A percentile compares a stretch with the other conserved stretches of the same genome.
These are phyloP conservation scores for Periplaneta americana DNA, from an alignment of 1,140 invertebrate genomes.

Conservation along the genomic window DNA sequence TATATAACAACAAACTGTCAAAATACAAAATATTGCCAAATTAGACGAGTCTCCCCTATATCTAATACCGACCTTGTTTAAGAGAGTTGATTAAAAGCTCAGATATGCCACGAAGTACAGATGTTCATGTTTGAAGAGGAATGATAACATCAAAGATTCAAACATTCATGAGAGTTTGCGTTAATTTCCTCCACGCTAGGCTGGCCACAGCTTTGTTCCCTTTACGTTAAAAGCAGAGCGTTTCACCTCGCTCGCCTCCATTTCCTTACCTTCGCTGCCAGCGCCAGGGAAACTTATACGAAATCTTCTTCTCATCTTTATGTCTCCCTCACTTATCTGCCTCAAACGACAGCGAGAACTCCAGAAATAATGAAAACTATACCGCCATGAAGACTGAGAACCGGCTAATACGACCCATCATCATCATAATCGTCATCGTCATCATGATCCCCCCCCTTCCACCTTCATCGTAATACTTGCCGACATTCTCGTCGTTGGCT, in stretches of 20 bases:
- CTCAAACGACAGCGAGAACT: not conserved
- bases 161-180: not conserved
- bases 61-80: no score
- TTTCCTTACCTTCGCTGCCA: not conserved
- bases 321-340: not conserved
- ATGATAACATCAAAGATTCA: not conserved
- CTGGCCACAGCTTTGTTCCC: not conserved
- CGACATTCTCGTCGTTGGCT: not conserved
- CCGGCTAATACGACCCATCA: not conserved
- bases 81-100: no score
- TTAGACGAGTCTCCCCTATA: no score
- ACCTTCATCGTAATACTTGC: slow-evolving; percentile 1
- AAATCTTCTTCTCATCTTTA: not conserved
- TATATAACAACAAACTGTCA: no score
- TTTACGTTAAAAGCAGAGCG: not conserved
- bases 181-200: not conserved
- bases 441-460: not conserved
- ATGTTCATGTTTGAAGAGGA: no score
- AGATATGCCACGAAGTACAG: no score
- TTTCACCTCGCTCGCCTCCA: not conserved
- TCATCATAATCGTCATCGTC: not conserved
- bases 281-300: not conserved
- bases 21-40: no score
- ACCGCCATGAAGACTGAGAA: not conserved
- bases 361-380: not conserved